Base-by-base conservation (phyloP, 2,888 invertebrate species). In the Zaprionus obscuricornis region DNA sequence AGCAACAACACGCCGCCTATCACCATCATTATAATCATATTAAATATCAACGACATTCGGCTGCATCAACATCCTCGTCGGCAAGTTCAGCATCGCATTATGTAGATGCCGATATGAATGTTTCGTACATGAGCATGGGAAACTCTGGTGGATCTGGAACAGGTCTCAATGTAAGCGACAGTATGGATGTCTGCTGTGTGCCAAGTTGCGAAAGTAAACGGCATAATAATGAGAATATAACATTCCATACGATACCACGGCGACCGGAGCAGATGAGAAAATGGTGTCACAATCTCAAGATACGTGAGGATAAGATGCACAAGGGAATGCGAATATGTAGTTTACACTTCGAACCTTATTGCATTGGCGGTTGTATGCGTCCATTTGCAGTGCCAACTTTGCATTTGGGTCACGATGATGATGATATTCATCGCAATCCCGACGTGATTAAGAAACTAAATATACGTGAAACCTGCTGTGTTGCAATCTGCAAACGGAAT, bases 301-400 rank as follows among this genome's bases (percentile, higher is more conserved):
- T 88, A 56, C 68, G 82, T 39, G 74, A 86, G 31, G 72, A 76
- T 2, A 85, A 82, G 47, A 73, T 88, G 72, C 87, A 88, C 45
- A 88, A 88, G 47, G 87, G 88, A 6, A 83, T 88, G 58, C 75
- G 88, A 3, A 83, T 88, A 11, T 88, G 88, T 37, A 88, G 89
- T 39, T 70, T 81, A 1, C 88, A 88, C 49, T 88, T 88, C 39
- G 88, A 88, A 39, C 66, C 87, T 4, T 88, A 88, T 18, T 88
- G 88, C 65, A 88, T 88, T 55, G 88, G 88, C 3, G 88, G 88
- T 5, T 88, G 88, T 27, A 88, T 88, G 88, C 87, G 88, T 24
- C 88, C 88, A 0, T 88, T 88, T 59, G 88, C 88, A 1, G 89
- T 88, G 51, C 88, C 88, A 34, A 88, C 88, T 0, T 45, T 88